These are phyloP conservation scores for Stenichneumon culpator DNA, from an alignment of 2,888 invertebrate species.

Conservation along the genomic window DNA sequence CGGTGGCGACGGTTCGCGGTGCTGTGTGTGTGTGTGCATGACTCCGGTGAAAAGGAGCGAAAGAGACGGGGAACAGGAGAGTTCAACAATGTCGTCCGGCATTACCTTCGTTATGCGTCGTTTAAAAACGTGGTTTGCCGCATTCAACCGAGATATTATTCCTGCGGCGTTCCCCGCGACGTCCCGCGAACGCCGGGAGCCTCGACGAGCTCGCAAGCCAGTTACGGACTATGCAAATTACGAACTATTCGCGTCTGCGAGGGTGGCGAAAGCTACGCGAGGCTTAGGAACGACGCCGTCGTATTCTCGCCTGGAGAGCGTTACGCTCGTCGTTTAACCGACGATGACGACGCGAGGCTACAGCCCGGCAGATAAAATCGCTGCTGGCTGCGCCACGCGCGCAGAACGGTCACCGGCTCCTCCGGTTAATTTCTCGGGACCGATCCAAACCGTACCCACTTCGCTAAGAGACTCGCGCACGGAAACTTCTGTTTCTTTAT, in stretches of 20 bases:
- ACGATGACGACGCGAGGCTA: slow-evolving; percentile 23
- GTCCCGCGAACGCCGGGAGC: slow-evolving; percentile 25
- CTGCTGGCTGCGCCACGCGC: slow-evolving; percentile 9
- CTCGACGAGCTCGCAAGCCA: background rate
- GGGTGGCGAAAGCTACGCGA: slow-evolving; percentile 5
- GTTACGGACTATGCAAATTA: slow-evolving; percentile 76
- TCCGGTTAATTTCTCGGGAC: slow-evolving; percentile 49
- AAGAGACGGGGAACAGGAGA: slow-evolving; percentile 25
- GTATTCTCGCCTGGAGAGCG: slow-evolving; percentile 22
- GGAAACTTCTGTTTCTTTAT: slow-evolving; percentile 22
- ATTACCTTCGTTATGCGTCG: slow-evolving; percentile 76
- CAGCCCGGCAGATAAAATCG: slow-evolving; percentile 27
- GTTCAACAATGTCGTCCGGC: slow-evolving; percentile 73
- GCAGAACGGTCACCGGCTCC: background rate
- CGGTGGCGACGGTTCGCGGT: background rate
- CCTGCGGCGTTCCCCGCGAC: slow-evolving; percentile 57
- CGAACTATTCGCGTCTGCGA: slow-evolving; percentile 68
- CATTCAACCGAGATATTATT: slow-evolving; percentile 75
- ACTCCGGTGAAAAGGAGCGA: background rate
- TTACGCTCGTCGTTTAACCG: slow-evolving; percentile 21
- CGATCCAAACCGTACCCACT: slow-evolving; percentile 42
- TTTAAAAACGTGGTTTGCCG: slow-evolving; percentile 76
- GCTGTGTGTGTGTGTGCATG: background rate
- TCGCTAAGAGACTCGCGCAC: slow-evolving; percentile 49
- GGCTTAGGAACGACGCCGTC: slow-evolving; percentile 33